phyloP scores from a whole-genome alignment of 2,888 invertebrate species.

The Endotricha flammealis region DNA sequence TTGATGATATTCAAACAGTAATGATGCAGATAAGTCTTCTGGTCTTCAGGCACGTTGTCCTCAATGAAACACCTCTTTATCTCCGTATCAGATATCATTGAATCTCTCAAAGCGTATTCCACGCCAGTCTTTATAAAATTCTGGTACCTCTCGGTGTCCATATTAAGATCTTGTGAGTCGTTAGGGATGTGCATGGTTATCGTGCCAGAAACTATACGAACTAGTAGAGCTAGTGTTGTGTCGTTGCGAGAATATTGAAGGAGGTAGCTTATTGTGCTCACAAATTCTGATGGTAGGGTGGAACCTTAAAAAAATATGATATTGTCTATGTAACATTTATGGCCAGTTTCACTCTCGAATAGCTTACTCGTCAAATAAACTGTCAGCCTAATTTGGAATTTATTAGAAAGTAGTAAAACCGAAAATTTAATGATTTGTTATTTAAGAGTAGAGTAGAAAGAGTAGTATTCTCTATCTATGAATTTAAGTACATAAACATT shows the following conservation, averaged over 20 bases:
- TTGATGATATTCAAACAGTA: slow-evolving; percentile 63
- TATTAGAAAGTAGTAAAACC: too few relatives aligned
- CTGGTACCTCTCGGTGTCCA: slow-evolving; percentile 60
- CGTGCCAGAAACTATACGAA: slow-evolving; percentile 81
- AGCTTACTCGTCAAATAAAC: too few relatives aligned
- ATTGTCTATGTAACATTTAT: not conserved
- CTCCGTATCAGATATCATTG: slow-evolving; percentile 54
- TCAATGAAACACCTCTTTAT: slow-evolving; percentile 56
- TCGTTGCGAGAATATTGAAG: slow-evolving; percentile 78
- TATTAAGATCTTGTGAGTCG: slow-evolving; percentile 48
- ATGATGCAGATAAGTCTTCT: slow-evolving; percentile 65
- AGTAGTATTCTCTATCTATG: too few relatives aligned
- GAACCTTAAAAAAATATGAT: slow-evolving; percentile 53
- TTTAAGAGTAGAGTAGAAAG: too few relatives aligned
- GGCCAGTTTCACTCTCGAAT: not conserved
- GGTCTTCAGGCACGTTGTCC: slow-evolving; percentile 38
- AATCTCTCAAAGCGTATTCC: slow-evolving; percentile 59
- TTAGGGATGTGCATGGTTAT: slow-evolving; percentile 62
- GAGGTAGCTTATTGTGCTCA: slow-evolving; percentile 79
- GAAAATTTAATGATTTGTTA: too few relatives aligned
- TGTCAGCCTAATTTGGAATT: too few relatives aligned
- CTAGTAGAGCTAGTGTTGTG: slow-evolving; percentile 79
- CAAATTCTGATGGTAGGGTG: slow-evolving; percentile 79
- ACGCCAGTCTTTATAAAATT: slow-evolving; percentile 56
- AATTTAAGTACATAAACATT: too few relatives aligned